Base-by-base conservation (phyloP, 2,113 vertebrate species). In the Aspiorhynchus laticeps region DNA sequence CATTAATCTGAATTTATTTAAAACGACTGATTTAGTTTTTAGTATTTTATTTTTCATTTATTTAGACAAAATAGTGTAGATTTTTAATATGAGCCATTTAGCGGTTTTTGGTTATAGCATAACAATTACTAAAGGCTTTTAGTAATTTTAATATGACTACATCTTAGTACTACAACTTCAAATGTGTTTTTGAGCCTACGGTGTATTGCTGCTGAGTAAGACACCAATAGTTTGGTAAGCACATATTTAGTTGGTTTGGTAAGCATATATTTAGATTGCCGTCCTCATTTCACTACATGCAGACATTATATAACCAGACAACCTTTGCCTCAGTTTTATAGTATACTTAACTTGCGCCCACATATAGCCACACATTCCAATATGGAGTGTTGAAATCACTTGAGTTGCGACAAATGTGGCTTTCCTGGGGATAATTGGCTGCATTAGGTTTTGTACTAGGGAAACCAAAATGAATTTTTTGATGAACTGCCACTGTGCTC, bases 391-490 rank as follows among this genome's bases (percentile, higher is more conserved):
- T 73, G 19, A 53, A 26, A 74, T 71, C 41, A 80, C 51, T 80
- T 53, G 21, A 65, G 41, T 41, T 38, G 46, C 28, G 36, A 48
- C 24, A 65, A n/a, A 85, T 74, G 38, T 63, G 74, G n/a, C 65
- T 80, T 79, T 79, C 43, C 71, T 63, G 7, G 19, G 24, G 71
- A 48, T 43, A 82, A 87, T 53, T 76, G 31, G 33, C 36, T 69
- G 75, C 73, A 36, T 51, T 87, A 48, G 15, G 38, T 87, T 81
- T 48, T 83, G 79, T 83, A 56, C 51, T n/a, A 83, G 17, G 7
- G 24, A 65, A 67, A 61, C n/a, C 21, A 28, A 67, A 46, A n/a
- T 46, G 4, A 76, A 51, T 38, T 51, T 63, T 77, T n/a, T 79
- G 17, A 43, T 85, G 19, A 67, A 80, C 71, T 12, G 21, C 33